Percentiles rank a stretch among this genome's conserved stretches.
Evolutionary conservation across 2,113 vertebrate genomes (phyloP).

Genomic region (Heterocephalus glaber): DNA sequence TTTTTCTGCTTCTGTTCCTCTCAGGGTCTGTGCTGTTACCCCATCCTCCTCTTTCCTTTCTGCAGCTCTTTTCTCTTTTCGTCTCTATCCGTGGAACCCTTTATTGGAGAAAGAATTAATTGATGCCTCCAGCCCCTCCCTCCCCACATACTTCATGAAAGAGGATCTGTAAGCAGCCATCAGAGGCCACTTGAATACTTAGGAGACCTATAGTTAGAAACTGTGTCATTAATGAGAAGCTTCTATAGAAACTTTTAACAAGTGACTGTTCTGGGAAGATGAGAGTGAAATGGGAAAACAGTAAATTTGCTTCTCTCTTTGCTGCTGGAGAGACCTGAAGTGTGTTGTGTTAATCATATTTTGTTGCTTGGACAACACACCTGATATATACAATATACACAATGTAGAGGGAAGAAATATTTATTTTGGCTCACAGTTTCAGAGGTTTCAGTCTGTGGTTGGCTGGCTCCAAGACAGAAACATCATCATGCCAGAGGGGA

Average conservation of each 20-base stretch:
- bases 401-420: background rate
- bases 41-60: background rate
- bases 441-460: background rate
- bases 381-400: background rate
- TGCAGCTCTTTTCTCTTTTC: background rate
- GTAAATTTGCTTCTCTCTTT: background rate
- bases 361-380: background rate
- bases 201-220: background rate
- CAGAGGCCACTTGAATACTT: background rate
- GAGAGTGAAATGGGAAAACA: background rate
- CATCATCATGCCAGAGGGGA: background rate
- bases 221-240: background rate
- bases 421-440: background rate
- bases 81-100: background rate
- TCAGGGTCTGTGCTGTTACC: background rate
- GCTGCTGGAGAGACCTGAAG: background rate
- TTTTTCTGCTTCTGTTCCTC: background rate
- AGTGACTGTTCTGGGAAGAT: background rate
- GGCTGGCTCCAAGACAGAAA: background rate
- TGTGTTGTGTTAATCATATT: background rate
- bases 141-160: background rate
- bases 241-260: background rate
- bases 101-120: background rate
- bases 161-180: background rate
- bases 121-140: fast-evolving